phyloP scores from a whole-genome alignment of 2,113 vertebrate species.

The Rhagologus leucostigma region DNA sequence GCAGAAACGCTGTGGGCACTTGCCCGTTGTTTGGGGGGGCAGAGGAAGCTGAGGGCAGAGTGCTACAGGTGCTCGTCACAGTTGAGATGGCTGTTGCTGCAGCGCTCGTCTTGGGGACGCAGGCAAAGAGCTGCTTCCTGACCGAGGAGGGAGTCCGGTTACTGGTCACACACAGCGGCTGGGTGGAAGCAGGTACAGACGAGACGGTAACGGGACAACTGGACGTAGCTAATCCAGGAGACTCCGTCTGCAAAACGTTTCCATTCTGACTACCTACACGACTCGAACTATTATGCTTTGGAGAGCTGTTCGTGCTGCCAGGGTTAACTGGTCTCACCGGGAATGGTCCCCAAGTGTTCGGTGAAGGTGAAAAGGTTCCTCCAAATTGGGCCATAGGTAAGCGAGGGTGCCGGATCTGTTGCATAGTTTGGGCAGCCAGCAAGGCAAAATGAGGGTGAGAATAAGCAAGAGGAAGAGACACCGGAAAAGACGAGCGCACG shows the following conservation, averaged over 20 bases:
- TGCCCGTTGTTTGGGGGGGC: constrained; percentile 68
- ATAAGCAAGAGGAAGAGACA: constrained; percentile 92
- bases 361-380: constrained; percentile 91
- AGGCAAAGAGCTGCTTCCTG: constrained; percentile 91
- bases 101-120: constrained; percentile 82
- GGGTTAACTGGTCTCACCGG: constrained; percentile 96
- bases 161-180: constrained; percentile 70
- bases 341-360: constrained; percentile 97
- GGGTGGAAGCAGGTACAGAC: constrained; percentile 74
- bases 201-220: constrained; percentile 74
- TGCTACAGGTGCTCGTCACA: constrained; percentile 74
- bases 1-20: constrained; percentile 75
- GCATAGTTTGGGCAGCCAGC: constrained; percentile 96
- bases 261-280: constrained; percentile 74
- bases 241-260: constrained; percentile 69
- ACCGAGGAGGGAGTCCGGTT: constrained; percentile 87
- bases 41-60: constrained; percentile 72
- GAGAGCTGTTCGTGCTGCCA: constrained; percentile 91
- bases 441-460: constrained; percentile 96
- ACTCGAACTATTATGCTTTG: constrained; percentile 86
- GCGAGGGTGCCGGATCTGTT: constrained; percentile 96
- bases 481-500: constrained; percentile 90
- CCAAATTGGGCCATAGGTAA: constrained; percentile 98
- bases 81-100: constrained; percentile 73
- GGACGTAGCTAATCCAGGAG: constrained; percentile 67